These are phyloP conservation scores for Cataglyphis hispanica DNA, from an alignment of 1,140 invertebrate species.

Conservation along the genomic window DNA sequence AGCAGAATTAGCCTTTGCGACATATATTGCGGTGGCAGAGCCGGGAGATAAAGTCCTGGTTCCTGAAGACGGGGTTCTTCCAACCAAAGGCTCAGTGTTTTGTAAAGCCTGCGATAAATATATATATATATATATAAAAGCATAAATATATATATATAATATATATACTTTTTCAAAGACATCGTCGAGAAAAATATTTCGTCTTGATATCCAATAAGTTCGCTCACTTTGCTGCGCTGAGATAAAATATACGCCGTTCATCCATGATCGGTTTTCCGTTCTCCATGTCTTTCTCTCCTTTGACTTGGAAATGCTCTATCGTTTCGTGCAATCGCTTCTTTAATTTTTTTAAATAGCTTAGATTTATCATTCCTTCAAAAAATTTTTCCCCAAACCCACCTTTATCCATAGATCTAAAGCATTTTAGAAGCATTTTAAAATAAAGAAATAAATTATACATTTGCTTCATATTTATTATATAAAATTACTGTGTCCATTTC, in stretches of 20 bases:
- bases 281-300: slow-evolving; percentile 81
- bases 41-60: slow-evolving; percentile 89
- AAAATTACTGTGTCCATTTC: neutral
- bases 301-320: slow-evolving; percentile 88
- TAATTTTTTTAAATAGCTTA: slow-evolving; percentile 90
- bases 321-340: slow-evolving; percentile 91
- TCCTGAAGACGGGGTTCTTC: slow-evolving; percentile 92
- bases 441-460: slow-evolving; percentile 62
- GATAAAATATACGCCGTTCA: slow-evolving; percentile 83
- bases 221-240: slow-evolving; percentile 81
- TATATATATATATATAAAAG: no score
- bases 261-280: slow-evolving; percentile 82
- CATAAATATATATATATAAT: no score
- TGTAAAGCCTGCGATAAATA: slow-evolving; percentile 86
- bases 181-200: neutral
- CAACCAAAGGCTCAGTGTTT: slow-evolving; percentile 91
- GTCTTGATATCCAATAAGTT: neutral
- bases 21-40: slow-evolving; percentile 91
- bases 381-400: slow-evolving; percentile 92
- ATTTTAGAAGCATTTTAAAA: slow-evolving; percentile 46
- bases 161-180: neutral
- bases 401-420: slow-evolving; percentile 82
- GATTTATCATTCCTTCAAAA: slow-evolving; percentile 91
- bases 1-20: slow-evolving; percentile 87
- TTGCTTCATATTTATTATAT: slow-evolving; percentile 21